These are phyloP conservation scores for Hassar affinis DNA, from an alignment of 2,113 vertebrate species.

Conservation along the genomic window DNA sequence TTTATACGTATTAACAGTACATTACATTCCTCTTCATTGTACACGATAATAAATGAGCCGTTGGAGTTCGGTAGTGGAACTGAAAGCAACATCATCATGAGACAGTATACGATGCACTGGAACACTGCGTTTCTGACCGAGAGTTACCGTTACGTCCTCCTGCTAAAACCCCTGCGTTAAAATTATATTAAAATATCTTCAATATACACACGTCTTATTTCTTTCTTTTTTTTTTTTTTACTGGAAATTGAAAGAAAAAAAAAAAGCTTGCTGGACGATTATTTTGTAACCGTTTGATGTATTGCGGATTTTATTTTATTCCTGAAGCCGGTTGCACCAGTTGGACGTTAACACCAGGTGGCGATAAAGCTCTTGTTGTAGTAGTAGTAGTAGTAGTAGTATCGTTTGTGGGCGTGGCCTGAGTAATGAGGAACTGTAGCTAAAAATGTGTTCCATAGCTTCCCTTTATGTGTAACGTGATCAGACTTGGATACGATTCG, in stretches of 20 bases:
- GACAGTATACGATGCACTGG: slow-evolving; percentile 72
- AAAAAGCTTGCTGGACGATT: background rate
- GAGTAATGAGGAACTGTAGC: background rate
- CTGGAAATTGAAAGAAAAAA: no score
- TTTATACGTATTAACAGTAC: slow-evolving; percentile 97
- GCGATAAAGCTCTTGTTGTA: background rate
- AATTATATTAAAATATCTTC: slow-evolving; percentile 57
- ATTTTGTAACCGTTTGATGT: slow-evolving; percentile 58
- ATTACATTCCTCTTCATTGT: slow-evolving; percentile 99
- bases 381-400: no score
- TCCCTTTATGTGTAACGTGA: no score
- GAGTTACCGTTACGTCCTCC: slow-evolving; percentile 59
- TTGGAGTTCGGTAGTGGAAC: slow-evolving; percentile 83
- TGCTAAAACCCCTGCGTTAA: slow-evolving; percentile 64
- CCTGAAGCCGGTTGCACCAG: slow-evolving; percentile 38
- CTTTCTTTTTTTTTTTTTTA: background rate
- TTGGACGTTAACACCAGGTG: background rate
- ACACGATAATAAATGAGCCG: slow-evolving; percentile 78
- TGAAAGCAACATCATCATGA: slow-evolving; percentile 82
- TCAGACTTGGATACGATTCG: background rate
- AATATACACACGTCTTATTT: slow-evolving; percentile 48
- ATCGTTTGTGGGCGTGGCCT: background rate
- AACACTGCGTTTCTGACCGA: slow-evolving; percentile 68
- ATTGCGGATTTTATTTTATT: slow-evolving; percentile 63
- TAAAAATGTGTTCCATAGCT: background rate